Base-by-base conservation (phyloP, 2,888 invertebrate species). In the Hydropsyche betteni region DNA sequence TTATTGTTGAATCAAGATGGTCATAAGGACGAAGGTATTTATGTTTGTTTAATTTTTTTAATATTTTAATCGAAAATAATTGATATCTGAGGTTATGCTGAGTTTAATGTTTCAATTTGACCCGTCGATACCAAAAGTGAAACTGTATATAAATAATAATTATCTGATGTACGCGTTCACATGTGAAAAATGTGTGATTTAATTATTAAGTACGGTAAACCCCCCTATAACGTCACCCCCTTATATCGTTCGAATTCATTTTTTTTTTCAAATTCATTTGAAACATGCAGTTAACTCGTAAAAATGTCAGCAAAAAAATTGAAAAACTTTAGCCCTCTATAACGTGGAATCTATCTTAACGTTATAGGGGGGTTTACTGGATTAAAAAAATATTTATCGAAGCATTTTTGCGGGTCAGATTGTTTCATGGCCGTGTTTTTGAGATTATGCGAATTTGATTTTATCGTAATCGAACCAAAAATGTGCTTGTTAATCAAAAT, bases 1-100 rank as follows among this genome's bases (percentile, higher is more conserved):
- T 44, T 44, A 44, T 44, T 44, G 44, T 44, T 44, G 44, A 55
- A 10, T 36, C 64, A 64, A 24, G 14, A 79, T 79, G 79, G 78
- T 79, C 16, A 78, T 78, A 44, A 71, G 75, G 73, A 78, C 74
- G 24, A 79, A 79, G 58, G 78, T 79, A 71, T 75, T 74, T 69
- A 72, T 61, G 24, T 64, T 58, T 12, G 52, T 14, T n/a, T 52
- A 12, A 6, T 61, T 74, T 74, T 74, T 74, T 71, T 74, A 24
- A 44, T 58, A 52, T 58, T 1, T 24, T 24, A 24, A 24, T 24
- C 24, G 24, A 24, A 24, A 24, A 24, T 24, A 2, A 24, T 24
- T 24, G 16, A 55, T 64, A 64, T 64, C 64, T 36, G 12, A 34
- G 64, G 64, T 64, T 64, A 34, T 14, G 55, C 4, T 55, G 24